Conservation (phyloP, 1,140 invertebrate species). For the Papilio machaon region DNA sequence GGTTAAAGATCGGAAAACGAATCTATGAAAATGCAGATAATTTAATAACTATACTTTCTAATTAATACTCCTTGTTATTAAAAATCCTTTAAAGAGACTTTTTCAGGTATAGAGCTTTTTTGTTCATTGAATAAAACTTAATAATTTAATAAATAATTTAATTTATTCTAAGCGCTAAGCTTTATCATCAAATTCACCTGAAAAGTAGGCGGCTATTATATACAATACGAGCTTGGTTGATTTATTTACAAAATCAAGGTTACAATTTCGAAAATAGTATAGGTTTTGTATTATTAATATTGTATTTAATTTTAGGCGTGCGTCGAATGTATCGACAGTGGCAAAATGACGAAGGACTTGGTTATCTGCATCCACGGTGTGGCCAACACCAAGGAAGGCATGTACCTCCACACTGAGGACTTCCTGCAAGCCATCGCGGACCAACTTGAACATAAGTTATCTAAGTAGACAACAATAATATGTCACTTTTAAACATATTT, state of each 20-base stretch:
- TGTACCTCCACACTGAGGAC: slow-evolving; percentile 93
- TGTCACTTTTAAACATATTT: neutral
- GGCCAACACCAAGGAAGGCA: slow-evolving; percentile 88
- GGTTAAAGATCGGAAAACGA: neutral
- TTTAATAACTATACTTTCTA: neutral
- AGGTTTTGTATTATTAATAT: slow-evolving; percentile 16
- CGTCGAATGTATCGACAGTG: slow-evolving; percentile 92
- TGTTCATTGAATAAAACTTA: neutral
- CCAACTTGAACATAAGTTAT: slow-evolving; percentile 84
- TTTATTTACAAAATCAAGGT: neutral
- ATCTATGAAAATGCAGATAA: neutral
- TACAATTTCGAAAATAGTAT: too few relatives aligned
- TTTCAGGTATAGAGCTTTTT: neutral
- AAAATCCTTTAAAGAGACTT: neutral
- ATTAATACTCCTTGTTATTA: neutral
- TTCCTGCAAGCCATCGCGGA: slow-evolving; percentile 92
- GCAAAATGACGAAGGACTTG: slow-evolving; percentile 96
- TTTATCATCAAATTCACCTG: too few relatives aligned
- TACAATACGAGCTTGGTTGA: too few relatives aligned
- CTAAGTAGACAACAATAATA: slow-evolving; percentile 58
- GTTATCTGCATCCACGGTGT: slow-evolving; percentile 93
- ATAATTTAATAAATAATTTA: too few relatives aligned
- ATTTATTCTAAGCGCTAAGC: too few relatives aligned
- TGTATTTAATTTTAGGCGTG: slow-evolving; percentile 83
- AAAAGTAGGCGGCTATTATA: too few relatives aligned